Conservation (phyloP, 2,888 invertebrate species). For the Corythucha ciliata region DNA sequence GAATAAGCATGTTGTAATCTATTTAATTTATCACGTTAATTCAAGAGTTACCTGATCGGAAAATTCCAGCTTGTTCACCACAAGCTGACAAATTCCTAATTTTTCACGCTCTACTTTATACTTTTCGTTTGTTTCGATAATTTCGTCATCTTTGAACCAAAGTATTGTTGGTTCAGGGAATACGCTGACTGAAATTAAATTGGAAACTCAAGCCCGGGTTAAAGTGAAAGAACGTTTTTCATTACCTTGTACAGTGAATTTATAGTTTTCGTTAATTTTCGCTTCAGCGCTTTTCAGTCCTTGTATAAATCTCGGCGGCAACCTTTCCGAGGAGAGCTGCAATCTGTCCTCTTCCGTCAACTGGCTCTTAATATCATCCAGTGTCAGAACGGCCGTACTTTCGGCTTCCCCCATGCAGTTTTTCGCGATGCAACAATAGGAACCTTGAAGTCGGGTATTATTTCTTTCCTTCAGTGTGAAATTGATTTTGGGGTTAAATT, state of each 20-base stretch:
- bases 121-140: conserved; percentile 55
- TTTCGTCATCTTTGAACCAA: conserved; percentile 83
- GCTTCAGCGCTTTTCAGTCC: conserved; percentile 75
- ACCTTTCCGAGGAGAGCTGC: conserved; percentile 62
- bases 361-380: conserved; percentile 85
- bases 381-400: conserved; percentile 75
- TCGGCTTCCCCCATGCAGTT: conserved; percentile 87
- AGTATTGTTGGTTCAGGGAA: conserved; percentile 69
- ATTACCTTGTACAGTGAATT: conserved; percentile 68
- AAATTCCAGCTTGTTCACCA: conserved; percentile 64
- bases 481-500: not conserved
- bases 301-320: conserved; percentile 72
- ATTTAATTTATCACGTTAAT: not conserved
- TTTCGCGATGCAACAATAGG: conserved; percentile 78
- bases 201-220: conserved; percentile 5
- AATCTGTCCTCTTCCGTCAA: conserved; percentile 75
- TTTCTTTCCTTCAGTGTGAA: not conserved
- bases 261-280: conserved; percentile 70
- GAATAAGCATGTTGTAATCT: too few species aligned
- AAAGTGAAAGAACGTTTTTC: not conserved
- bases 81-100: conserved; percentile 61
- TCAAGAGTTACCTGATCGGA: conserved; percentile 54
- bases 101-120: conserved; percentile 60
- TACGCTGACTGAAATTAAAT: conserved; percentile 54
- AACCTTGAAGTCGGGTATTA: conserved; percentile 38